A percentile compares a stretch with the other conserved stretches of the same genome.
These are phyloP conservation scores for Nycteola revayana DNA, from an alignment of 2,888 invertebrate species.

Conservation along the genomic window DNA sequence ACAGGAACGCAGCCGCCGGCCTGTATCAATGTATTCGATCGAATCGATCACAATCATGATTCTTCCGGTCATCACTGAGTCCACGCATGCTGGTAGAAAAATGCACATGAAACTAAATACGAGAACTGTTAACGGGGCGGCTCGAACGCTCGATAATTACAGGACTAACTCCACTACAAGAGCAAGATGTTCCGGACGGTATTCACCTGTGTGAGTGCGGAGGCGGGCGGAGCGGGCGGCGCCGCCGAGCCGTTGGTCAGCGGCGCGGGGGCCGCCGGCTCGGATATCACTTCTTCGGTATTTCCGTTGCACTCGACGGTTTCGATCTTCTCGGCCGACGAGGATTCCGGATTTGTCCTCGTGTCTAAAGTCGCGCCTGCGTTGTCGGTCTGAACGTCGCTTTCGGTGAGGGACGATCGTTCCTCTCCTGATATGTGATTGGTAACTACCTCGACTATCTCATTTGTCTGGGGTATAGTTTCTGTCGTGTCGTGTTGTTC, in stretches of 20 bases:
- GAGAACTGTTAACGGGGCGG: constrained; percentile 59
- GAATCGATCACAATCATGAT: constrained; percentile 47
- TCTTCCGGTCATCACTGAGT: constrained; percentile 57
- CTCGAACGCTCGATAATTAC: constrained; percentile 56
- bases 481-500: constrained; percentile 28
- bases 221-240: constrained; percentile 23
- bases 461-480: constrained; percentile 20
- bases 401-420: constrained; percentile 25
- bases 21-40: constrained; percentile 33
- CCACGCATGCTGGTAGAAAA: constrained; percentile 68
- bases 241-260: constrained; percentile 23
- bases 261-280: too few species aligned
- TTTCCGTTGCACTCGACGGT: constrained; percentile 50
- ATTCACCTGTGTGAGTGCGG: constrained; percentile 65
- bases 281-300: constrained; percentile 16
- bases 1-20: constrained; percentile 40
- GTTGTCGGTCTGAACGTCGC: constrained; percentile 29
- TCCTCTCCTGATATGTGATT: constrained; percentile 31
- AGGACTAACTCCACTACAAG: constrained; percentile 72
- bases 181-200: constrained; percentile 62
- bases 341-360: constrained; percentile 44
- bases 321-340: constrained; percentile 33
- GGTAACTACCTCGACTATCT: constrained; percentile 20
- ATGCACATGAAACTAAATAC: constrained; percentile 72
- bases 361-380: constrained; percentile 38